Base-by-base conservation (phyloP, 1,140 invertebrate species). In the Proctacanthus coquilletti region DNA sequence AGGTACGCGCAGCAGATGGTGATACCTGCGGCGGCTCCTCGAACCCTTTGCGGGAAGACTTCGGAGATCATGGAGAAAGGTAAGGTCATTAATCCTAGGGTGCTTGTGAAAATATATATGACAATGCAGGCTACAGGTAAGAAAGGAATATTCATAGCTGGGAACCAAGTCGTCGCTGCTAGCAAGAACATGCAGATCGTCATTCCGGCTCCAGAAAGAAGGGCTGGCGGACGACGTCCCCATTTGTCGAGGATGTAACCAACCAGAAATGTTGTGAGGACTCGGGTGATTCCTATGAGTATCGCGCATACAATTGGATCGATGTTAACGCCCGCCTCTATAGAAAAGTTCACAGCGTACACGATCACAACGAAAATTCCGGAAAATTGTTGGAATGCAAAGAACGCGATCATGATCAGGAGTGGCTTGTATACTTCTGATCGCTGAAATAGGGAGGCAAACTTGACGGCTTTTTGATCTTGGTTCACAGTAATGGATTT, bases 1-100 rank as follows among this genome's bases (percentile, higher is more conserved):
- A 75, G 54, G 58, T 82, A 83, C 20, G 69, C 78, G 3, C 71
- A 55, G 19, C 72, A 71, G 3, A 74, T 68, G 3, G 75, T 74
- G 3, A 80, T 36, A 0, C 76, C 76, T 1, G 74, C 72, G 0
- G 80, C 71, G 2, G 72, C 64, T 5, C 80, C 79, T 20, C 77
- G 66, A 2, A 76, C 68, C 40, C 70, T 70, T 21, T 66, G 48
- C 1, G 81, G 79, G 42, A 75, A 81, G 0, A 83, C 62, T 57
- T 86, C 82, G 1, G 80, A 77, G 40, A 80, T 67, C 66, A 84
- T 71, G 4, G 82, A 72, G 62, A 82, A 83, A 0, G 82, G 81
- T 5, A 78, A 39, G 0, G 71, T 69, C 13, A 75, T 58, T 31
- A 75, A 74, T 1, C 75, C 75, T 2, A 76, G 25, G 0, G 75